Conservation (phyloP, 1,140 invertebrate genomes). For the Formica selysi region DNA sequence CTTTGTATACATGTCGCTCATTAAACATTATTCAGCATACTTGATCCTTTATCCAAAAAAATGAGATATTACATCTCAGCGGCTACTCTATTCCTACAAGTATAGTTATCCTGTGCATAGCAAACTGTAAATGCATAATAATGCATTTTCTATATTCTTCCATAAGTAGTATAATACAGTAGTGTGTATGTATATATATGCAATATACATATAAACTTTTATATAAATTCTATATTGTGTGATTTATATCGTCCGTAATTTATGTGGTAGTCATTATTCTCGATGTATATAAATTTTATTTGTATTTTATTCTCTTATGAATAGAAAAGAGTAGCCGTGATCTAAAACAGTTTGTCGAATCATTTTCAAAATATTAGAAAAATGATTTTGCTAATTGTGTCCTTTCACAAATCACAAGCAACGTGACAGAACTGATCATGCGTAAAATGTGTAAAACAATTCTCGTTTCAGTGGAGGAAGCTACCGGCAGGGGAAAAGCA, state of each 20-base stretch:
- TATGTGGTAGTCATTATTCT: background rate
- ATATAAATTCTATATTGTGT: background rate
- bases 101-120: background rate
- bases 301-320: background rate
- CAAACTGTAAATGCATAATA: conserved; percentile 28
- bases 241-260: conserved; percentile 16
- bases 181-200: background rate
- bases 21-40: conserved; percentile 64
- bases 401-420: background rate
- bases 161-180: conserved; percentile 8
- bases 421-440: background rate
- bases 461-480: conserved; percentile 93
- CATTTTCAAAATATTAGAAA: conserved; percentile 28
- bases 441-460: conserved; percentile 37
- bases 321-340: conserved; percentile 54
- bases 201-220: background rate
- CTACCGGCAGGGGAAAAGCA: conserved; percentile 95
- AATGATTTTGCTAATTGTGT: conserved; percentile 32
- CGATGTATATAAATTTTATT: conserved; percentile 13
- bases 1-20: background rate
- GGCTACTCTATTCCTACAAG: conserved; percentile 38
- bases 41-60: conserved; percentile 68
- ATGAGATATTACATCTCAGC: conserved; percentile 15
- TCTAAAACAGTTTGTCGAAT: conserved; percentile 34
- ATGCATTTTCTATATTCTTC: conserved; percentile 6